These are phyloP conservation scores for Octomys mimax DNA, from an alignment of 2,797 vertebrate species.

Conservation along the genomic window DNA sequence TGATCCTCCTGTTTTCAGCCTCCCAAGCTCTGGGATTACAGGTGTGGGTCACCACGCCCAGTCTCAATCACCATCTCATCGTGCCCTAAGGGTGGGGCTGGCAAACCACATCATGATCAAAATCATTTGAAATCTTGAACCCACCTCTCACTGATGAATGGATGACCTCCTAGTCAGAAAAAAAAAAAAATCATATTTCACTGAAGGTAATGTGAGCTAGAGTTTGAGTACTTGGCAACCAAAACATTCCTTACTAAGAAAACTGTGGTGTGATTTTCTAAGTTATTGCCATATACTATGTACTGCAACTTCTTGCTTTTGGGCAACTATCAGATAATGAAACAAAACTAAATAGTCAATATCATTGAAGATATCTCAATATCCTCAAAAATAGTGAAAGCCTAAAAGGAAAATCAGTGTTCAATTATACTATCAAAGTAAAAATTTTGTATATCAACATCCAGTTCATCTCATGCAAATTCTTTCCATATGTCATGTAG, in stretches of 20 bases:
- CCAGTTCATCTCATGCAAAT: neutral
- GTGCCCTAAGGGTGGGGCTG: too few relatives aligned
- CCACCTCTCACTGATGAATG: neutral
- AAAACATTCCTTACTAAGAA: conserved; percentile 14
- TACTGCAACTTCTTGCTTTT: neutral
- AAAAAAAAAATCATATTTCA: neutral
- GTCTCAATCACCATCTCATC: too few relatives aligned
- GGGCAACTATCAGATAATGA: neutral
- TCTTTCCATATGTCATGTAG: neutral
- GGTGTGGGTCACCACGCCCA: too few relatives aligned
- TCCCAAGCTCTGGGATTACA: too few relatives aligned
- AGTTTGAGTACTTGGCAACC: neutral
- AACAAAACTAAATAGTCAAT: neutral
- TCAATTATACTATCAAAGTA: neutral
- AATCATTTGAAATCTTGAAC: neutral
- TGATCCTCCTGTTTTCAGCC: too few relatives aligned
- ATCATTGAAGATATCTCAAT: neutral
- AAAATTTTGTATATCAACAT: neutral
- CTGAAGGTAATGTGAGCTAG: conserved; percentile 5
- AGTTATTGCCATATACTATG: neutral
- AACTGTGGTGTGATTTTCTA: conserved; percentile 18
- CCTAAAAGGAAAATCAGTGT: conserved; percentile 20
- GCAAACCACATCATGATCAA: too few relatives aligned
- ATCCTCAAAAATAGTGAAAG: neutral
- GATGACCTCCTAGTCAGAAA: neutral